phyloP scores from a whole-genome alignment of 2,888 invertebrate genomes.

The Cybosia mesomella region DNA sequence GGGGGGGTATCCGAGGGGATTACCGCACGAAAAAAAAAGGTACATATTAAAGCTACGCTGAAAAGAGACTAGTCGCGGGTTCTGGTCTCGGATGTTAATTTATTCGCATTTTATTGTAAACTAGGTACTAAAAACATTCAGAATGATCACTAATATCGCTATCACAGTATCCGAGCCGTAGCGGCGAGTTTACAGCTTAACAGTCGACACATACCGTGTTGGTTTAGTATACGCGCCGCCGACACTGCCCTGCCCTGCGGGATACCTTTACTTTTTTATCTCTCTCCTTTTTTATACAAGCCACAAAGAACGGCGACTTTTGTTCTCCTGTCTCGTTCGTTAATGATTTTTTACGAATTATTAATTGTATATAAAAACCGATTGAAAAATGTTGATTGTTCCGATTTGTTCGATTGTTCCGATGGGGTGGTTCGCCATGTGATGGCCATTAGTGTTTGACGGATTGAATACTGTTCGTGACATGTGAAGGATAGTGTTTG shows the following conservation, averaged over 20 bases:
- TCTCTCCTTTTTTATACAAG: constrained; percentile 70
- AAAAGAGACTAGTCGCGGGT: too few relatives aligned
- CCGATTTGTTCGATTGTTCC: constrained; percentile 64
- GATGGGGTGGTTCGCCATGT: constrained; percentile 56
- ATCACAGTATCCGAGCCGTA: constrained; percentile 38
- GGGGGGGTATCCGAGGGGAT: too few relatives aligned
- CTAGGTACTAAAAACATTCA: not conserved
- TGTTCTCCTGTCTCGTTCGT: constrained; percentile 83
- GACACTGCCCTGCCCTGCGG: constrained; percentile 75
- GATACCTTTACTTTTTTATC: constrained; percentile 68
- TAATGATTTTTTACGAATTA: constrained; percentile 86
- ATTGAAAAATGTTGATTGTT: constrained; percentile 82
- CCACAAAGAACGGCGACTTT: constrained; percentile 84
- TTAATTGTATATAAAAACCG: constrained; percentile 84
- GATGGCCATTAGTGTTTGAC: constrained; percentile 48
- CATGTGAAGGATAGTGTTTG: constrained; percentile 38
- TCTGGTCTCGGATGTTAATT: too few relatives aligned
- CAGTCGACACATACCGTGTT: constrained; percentile 81
- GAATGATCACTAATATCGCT: constrained; percentile 13
- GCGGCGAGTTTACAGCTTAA: constrained; percentile 59
- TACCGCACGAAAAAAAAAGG: too few relatives aligned
- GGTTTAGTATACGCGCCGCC: constrained; percentile 69
- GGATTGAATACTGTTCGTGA: constrained; percentile 46
- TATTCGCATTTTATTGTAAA: too few relatives aligned
- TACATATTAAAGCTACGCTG: too few relatives aligned